Evolutionary conservation across 2,888 invertebrate genomes (phyloP).

Genomic region (Dilophus febrilis): DNA sequence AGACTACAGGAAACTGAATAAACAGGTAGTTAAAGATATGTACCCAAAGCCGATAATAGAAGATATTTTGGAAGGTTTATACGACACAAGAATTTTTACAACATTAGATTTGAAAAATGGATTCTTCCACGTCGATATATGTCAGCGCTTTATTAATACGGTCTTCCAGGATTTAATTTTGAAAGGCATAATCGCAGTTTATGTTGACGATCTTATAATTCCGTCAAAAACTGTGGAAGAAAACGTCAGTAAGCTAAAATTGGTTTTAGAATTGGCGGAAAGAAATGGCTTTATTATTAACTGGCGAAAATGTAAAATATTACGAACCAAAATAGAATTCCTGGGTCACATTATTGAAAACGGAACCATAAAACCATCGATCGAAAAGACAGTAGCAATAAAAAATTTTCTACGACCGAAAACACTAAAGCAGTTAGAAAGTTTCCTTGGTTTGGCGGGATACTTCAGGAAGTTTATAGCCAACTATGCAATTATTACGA

Average conservation of each 20-base stretch:
- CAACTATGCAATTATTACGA: background rate
- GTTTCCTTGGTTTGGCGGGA: background rate
- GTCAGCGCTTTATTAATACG: constrained; percentile 14
- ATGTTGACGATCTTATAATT: no score
- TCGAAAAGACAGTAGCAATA: background rate
- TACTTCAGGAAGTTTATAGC: background rate
- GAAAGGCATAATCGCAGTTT: no score
- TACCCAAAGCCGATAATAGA: constrained; percentile 24
- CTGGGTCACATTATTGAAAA: background rate
- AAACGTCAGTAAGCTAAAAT: no score
- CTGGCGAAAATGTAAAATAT: no score
- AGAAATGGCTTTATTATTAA: background rate
- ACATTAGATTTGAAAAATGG: constrained; percentile 18
- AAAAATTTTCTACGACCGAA: background rate
- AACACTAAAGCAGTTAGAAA: no score
- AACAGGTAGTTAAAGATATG: constrained; percentile 18
- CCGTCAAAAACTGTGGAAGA: no score
- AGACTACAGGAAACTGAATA: constrained; percentile 23
- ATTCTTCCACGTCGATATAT: constrained; percentile 20
- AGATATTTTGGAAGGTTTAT: constrained; percentile 17
- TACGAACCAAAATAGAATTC: background rate
- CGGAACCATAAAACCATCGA: background rate
- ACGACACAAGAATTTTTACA: constrained; percentile 14
- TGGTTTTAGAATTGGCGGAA: no score
- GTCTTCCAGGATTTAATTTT: no score